Evolutionary conservation across 2,797 vertebrate species (phyloP).

Genomic region (Gallinago stenura): DNA sequence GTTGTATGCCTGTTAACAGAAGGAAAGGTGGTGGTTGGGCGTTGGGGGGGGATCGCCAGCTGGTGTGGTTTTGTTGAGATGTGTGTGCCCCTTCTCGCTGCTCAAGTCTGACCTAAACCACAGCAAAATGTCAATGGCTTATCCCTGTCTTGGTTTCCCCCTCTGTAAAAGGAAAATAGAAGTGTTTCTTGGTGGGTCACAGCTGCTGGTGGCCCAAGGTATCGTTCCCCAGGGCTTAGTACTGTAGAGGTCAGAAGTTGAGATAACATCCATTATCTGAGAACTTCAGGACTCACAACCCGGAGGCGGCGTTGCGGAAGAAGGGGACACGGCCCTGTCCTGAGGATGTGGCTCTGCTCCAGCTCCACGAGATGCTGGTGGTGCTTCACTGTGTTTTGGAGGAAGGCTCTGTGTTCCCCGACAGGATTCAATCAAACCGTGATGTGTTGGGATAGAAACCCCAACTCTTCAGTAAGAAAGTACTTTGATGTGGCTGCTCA

Average conservation of each 20-base stretch:
- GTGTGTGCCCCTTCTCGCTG: neutral
- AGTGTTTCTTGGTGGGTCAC: neutral
- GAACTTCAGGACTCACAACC: neutral
- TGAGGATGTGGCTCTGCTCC: neutral
- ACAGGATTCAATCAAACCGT: neutral
- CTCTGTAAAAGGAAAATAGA: neutral
- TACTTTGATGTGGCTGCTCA: accelerated
- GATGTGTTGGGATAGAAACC: neutral
- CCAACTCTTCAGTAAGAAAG: neutral
- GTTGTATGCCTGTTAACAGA: neutral
- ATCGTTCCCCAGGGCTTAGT: neutral
- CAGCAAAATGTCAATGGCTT: neutral
- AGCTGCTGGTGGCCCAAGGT: neutral
- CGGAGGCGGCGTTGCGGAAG: neutral
- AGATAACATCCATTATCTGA: neutral
- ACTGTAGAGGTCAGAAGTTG: neutral
- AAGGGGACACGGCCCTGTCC: accelerated
- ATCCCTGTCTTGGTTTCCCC: neutral
- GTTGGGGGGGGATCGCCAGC: neutral
- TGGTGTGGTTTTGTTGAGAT: neutral
- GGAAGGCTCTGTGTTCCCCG: neutral
- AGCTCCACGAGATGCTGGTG: neutral
- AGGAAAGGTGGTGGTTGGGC: neutral
- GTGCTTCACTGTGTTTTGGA: neutral
- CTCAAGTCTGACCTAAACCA: neutral